A percentile compares a stretch with the other conserved stretches of the same genome.
These are phyloP conservation scores for Trematomus bernacchii DNA, from an alignment of 2,797 vertebrate species.

Conservation along the genomic window DNA sequence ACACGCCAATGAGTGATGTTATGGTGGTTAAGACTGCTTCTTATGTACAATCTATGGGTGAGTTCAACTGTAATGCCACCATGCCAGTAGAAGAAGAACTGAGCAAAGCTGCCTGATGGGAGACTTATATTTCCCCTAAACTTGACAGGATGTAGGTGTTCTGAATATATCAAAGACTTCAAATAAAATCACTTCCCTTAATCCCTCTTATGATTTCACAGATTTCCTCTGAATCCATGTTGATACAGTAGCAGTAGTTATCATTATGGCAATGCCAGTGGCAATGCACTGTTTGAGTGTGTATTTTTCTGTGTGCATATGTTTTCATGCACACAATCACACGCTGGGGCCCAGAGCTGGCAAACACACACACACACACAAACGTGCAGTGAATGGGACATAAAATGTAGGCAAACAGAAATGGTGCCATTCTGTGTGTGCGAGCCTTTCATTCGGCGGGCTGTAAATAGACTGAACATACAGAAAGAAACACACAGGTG, in stretches of 20 bases:
- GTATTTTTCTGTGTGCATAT: conserved; percentile 11
- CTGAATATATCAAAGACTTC: not conserved
- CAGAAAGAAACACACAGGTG: conserved; percentile 37
- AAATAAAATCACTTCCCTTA: not conserved
- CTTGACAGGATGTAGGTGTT: not conserved
- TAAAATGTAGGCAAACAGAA: conserved; percentile 59
- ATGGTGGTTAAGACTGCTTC: too few relatives aligned
- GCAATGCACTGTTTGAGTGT: conserved; percentile 18
- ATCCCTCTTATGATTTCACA: conserved; percentile 16
- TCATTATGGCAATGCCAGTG: conserved; percentile 27
- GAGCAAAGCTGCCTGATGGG: conserved; percentile 3
- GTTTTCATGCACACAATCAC: conserved; percentile 30
- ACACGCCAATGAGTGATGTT: too few relatives aligned
- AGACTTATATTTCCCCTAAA: conserved; percentile 1
- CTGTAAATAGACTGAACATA: conserved; percentile 64
- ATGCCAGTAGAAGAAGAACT: conserved; percentile 1
- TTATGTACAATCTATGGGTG: not conserved
- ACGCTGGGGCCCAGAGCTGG: conserved; percentile 2
- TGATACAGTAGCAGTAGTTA: conserved; percentile 7
- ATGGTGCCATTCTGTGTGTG: conserved; percentile 56
- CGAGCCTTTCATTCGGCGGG: conserved; percentile 18
- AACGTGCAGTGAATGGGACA: conserved; percentile 34
- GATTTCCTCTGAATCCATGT: conserved; percentile 26
- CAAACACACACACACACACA: conserved; percentile 30
- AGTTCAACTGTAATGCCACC: not conserved